Percentiles rank a stretch among this genome's conserved stretches.
phyloP scores from a whole-genome alignment of 2,113 vertebrate species.

The Vidua macroura region DNA sequence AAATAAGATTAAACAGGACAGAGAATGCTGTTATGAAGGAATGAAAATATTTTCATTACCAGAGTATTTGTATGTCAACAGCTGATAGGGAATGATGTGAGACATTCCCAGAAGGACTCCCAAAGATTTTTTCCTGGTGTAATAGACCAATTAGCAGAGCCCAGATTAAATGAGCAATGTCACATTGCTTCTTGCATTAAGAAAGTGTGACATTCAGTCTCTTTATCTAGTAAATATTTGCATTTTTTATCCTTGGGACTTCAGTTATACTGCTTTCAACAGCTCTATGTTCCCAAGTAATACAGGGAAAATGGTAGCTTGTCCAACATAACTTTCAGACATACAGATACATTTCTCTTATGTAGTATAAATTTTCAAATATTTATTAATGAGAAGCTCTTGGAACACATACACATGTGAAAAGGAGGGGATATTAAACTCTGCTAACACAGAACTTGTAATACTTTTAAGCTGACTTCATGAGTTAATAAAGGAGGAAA shows the following conservation, averaged over 20 bases:
- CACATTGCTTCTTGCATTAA: constrained; percentile 10
- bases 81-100: constrained; percentile 78
- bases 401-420: not conserved
- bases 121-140: constrained; percentile 35
- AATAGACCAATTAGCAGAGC: constrained; percentile 48
- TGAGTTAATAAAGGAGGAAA: constrained; percentile 21
- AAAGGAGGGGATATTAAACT: not conserved
- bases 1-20: constrained; percentile 80
- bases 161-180: constrained; percentile 53
- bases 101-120: constrained; percentile 78
- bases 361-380: not conserved
- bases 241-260: not conserved
- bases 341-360: not conserved
- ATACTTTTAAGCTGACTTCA: constrained; percentile 23
- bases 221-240: constrained; percentile 25
- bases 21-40: constrained; percentile 81
- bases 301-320: not conserved
- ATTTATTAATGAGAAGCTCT: not conserved
- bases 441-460: not conserved
- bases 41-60: constrained; percentile 93
- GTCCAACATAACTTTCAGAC: not conserved
- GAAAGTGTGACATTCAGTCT: constrained; percentile 18
- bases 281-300: not conserved
- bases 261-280: not conserved
- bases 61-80: constrained; percentile 87